These are phyloP conservation scores for Bombus waltoni DNA, from an alignment of 1,140 invertebrate genomes.

Conservation along the genomic window DNA sequence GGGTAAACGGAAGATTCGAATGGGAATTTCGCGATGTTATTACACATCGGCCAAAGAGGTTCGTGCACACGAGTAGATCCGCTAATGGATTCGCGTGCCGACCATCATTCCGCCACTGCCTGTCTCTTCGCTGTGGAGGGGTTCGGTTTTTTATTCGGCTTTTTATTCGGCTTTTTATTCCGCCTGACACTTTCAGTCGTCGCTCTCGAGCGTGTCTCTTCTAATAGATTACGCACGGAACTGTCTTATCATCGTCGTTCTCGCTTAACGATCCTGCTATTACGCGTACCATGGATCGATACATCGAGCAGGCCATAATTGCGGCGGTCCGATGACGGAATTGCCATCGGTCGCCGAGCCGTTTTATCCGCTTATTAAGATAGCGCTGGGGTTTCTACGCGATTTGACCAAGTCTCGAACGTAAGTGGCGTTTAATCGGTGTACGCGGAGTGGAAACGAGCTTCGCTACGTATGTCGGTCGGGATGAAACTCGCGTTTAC, in stretches of 20 bases:
- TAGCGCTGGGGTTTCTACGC: background rate
- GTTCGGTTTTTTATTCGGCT: background rate
- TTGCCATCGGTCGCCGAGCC: background rate
- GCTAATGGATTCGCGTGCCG: conserved; percentile 67
- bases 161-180: conserved; percentile 39
- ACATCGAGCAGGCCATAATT: background rate
- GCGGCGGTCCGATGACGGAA: background rate
- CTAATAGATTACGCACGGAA: background rate
- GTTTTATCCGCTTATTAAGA: background rate
- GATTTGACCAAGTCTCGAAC: background rate
- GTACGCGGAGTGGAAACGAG: background rate
- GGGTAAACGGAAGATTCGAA: background rate
- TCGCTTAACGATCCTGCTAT: background rate
- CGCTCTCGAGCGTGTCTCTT: background rate
- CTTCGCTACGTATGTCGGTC: background rate
- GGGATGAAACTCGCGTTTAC: conserved; percentile 2
- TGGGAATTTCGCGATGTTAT: conserved; percentile 68
- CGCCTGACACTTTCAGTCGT: conserved; percentile 23
- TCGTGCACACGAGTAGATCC: background rate
- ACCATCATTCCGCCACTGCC: conserved; percentile 59
- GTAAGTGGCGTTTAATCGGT: background rate
- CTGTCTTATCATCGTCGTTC: background rate
- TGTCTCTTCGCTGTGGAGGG: background rate
- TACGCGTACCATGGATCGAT: background rate
- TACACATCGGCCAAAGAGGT: conserved; percentile 43